Percentiles rank a stretch among this genome's conserved stretches.
Evolutionary conservation across 2,797 vertebrate genomes (phyloP).

Genomic region (Octomys mimax): DNA sequence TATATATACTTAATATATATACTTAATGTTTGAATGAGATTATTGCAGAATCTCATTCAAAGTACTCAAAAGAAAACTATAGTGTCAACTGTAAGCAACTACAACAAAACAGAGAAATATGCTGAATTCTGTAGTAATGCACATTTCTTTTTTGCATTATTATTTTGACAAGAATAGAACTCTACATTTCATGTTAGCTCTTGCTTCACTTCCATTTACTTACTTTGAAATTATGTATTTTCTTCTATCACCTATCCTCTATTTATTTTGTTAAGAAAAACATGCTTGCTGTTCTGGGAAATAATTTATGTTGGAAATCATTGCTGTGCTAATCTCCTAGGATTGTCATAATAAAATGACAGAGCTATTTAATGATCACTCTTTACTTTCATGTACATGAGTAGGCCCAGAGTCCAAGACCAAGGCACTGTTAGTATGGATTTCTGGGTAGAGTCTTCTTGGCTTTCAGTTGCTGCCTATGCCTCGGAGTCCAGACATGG

Average conservation of each 20-base stretch:
- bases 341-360: neutral
- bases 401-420: neutral
- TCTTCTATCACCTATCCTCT: neutral
- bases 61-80: neutral
- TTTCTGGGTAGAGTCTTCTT: neutral
- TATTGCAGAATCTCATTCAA: neutral
- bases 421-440: neutral
- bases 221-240: slow-evolving; percentile 43
- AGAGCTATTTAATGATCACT: neutral
- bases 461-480: neutral
- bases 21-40: no score
- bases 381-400: neutral
- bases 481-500: neutral
- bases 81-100: neutral
- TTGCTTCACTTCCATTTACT: slow-evolving; percentile 11
- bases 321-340: neutral
- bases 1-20: no score
- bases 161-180: neutral
- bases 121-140: neutral
- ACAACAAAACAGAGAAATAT: neutral
- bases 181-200: neutral
- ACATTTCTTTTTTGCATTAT: neutral
- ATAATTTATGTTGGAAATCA: neutral
- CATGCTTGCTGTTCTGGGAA: neutral
- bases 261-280: neutral